These are phyloP conservation scores for Thera obeliscata DNA, from an alignment of 2,888 invertebrate genomes.

Conservation along the genomic window DNA sequence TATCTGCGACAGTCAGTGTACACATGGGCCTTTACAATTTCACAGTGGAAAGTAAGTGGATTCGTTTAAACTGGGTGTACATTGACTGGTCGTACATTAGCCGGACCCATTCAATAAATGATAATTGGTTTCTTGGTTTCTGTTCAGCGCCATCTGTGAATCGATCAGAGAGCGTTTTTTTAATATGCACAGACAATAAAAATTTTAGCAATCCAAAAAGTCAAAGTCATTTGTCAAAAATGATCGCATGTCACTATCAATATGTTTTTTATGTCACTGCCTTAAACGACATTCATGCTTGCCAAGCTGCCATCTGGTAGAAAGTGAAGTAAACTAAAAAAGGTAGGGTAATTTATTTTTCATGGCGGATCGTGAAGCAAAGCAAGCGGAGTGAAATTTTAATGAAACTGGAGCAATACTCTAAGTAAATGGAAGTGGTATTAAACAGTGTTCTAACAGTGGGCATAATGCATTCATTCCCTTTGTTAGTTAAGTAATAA, in stretches of 20 bases:
- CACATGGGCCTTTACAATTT: too few species aligned
- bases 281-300: not conserved
- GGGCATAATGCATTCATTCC: slow-evolving; percentile 11
- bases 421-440: slow-evolving; percentile 15
- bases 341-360: slow-evolving; percentile 14
- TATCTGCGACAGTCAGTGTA: too few species aligned
- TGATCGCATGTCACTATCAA: not conserved
- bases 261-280: not conserved
- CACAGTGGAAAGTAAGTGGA: too few species aligned
- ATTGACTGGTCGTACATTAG: too few species aligned
- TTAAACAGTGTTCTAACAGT: slow-evolving; percentile 1
- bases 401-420: slow-evolving; percentile 3
- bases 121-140: too few species aligned
- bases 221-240: not conserved
- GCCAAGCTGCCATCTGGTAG: not conserved
- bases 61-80: too few species aligned
- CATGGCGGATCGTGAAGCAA: slow-evolving; percentile 36
- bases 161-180: too few species aligned
- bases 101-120: too few species aligned
- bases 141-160: too few species aligned
- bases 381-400: slow-evolving; percentile 10
- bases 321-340: slow-evolving; percentile 5
- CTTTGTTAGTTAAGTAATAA: slow-evolving; percentile 10
- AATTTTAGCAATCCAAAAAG: not conserved
- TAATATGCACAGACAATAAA: too few species aligned